Conservation (phyloP, 2,888 invertebrate species). For the Andrena minutula region DNA sequence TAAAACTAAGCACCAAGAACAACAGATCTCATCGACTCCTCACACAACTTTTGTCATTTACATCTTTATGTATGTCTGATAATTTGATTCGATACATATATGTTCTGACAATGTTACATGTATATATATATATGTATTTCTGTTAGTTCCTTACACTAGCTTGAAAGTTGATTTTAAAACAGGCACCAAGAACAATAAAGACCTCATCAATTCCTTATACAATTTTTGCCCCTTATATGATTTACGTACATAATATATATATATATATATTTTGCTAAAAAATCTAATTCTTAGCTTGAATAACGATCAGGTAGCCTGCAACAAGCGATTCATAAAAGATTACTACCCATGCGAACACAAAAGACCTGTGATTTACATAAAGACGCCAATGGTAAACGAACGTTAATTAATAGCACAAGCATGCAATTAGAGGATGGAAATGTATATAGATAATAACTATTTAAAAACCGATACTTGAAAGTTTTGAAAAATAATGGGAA, state of each 20-base stretch:
- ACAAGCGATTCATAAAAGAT: constrained; percentile 76
- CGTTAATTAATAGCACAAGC: constrained; percentile 54
- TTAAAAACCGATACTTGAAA: background rate
- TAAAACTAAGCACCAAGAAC: constrained; percentile 63
- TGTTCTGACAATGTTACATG: constrained; percentile 45
- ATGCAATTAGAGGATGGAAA: constrained; percentile 55
- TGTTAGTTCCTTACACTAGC: constrained; percentile 64
- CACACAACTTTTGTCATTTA: constrained; percentile 72
- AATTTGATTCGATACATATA: constrained; percentile 43
- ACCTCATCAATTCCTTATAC: constrained; percentile 64
- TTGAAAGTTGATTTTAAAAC: constrained; percentile 62
- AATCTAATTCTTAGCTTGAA: constrained; percentile 75
- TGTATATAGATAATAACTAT: constrained; percentile 16
- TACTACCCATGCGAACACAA: constrained; percentile 78
- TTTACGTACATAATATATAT: constrained; percentile 57
- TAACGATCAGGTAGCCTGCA: constrained; percentile 77
- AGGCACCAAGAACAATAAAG: constrained; percentile 62
- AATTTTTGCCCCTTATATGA: constrained; percentile 76
- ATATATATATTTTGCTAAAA: constrained; percentile 59
- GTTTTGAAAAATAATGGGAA: background rate
- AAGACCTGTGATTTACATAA: constrained; percentile 36
- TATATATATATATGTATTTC: constrained; percentile 48
- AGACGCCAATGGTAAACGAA: constrained; percentile 40
- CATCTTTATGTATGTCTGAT: constrained; percentile 42
- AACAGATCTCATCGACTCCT: constrained; percentile 58